Conservation (phyloP, 2,888 invertebrate species). For the Phymatocera aterrima region DNA sequence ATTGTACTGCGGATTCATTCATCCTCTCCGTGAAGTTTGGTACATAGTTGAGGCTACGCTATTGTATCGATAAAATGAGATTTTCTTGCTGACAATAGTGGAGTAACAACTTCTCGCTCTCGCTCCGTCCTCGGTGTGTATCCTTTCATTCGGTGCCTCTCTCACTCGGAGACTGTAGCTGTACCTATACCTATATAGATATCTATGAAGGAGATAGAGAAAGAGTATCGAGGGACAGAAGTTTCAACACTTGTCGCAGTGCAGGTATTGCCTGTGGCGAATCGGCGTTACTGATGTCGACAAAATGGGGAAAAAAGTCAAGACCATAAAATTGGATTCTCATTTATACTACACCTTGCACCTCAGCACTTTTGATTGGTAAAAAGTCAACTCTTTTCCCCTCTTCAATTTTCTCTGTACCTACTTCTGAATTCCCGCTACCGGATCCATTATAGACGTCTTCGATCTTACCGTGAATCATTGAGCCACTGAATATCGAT, state of each 20-base stretch:
- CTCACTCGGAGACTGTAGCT: slow-evolving; percentile 21
- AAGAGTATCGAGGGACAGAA: neutral
- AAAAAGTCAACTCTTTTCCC: slow-evolving; percentile 1
- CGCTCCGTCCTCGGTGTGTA: slow-evolving; percentile 1
- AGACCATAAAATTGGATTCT: slow-evolving; percentile 48
- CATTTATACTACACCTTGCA: slow-evolving; percentile 45
- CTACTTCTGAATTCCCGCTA: neutral
- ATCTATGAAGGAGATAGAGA: slow-evolving; percentile 17
- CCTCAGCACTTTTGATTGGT: slow-evolving; percentile 25
- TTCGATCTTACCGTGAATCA: neutral
- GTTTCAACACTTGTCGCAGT: slow-evolving; percentile 50
- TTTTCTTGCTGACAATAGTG: slow-evolving; percentile 48
- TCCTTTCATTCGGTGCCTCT: neutral
- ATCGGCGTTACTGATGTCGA: slow-evolving; percentile 49
- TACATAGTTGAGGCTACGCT: slow-evolving; percentile 28
- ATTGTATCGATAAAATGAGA: slow-evolving; percentile 48
- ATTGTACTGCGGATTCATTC: neutral
- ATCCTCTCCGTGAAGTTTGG: neutral
- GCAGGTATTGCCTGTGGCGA: slow-evolving; percentile 45
- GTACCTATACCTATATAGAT: no score
- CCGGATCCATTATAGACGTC: neutral
- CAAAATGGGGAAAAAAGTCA: slow-evolving; percentile 48
- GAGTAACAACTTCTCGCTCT: slow-evolving; percentile 45
- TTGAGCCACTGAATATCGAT: neutral
- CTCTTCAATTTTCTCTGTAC: neutral